Conservation (phyloP, 2,888 invertebrate genomes). For the Apomyelois bistriatella region DNA sequence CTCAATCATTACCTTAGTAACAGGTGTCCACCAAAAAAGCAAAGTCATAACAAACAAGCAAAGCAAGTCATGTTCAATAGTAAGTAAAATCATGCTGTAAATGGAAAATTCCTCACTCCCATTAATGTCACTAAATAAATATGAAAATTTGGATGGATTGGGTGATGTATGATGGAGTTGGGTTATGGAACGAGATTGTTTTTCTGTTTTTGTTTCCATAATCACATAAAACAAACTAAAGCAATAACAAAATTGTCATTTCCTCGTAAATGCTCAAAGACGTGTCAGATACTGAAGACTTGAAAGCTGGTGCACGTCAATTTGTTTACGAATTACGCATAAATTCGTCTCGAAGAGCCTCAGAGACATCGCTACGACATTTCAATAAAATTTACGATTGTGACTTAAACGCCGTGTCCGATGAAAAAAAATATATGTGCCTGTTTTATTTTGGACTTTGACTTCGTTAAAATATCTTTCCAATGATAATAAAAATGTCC, state of each 20-base stretch:
- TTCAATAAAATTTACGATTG: conserved; percentile 80
- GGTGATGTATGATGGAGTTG: too few species aligned
- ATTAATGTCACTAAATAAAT: too few species aligned
- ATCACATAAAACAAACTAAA: too few species aligned
- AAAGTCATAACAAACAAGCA: too few species aligned
- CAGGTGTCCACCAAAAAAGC: too few species aligned
- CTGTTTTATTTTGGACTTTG: conserved; percentile 70
- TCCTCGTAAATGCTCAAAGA: conserved; percentile 55
- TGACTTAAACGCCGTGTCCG: conserved; percentile 76
- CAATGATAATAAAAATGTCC: conserved; percentile 68
- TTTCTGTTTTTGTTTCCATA: too few species aligned
- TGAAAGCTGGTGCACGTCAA: conserved; percentile 72
- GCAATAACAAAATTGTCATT: conserved; percentile 38
- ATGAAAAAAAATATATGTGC: conserved; percentile 71
- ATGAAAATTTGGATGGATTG: too few species aligned
- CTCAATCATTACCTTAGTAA: too few species aligned
- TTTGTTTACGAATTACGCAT: conserved; percentile 79
- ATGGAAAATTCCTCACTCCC: too few species aligned
- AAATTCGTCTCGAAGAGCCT: conserved; percentile 75
- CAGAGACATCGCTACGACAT: conserved; percentile 73
- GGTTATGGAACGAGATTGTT: too few species aligned
- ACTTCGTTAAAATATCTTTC: conserved; percentile 76
- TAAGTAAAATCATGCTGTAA: too few species aligned
- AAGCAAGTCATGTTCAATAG: too few species aligned
- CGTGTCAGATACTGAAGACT: conserved; percentile 69